These are phyloP conservation scores for Zoroaster sp. DNA, from an alignment of 53 echinoderm and acorn worm species.

Conservation along the genomic window DNA sequence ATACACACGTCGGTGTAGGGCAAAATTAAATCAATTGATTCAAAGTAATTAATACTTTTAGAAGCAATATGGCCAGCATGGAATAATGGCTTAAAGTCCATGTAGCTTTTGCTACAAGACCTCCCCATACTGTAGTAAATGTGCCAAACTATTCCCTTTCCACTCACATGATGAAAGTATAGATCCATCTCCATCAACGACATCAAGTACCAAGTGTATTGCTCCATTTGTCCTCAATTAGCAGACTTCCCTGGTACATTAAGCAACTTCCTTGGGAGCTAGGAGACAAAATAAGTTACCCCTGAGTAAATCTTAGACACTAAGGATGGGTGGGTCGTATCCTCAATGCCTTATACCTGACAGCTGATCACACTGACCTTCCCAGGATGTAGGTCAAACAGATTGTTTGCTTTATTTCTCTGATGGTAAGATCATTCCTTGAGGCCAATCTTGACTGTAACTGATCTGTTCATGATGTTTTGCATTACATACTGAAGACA, in stretches of 20 bases:
- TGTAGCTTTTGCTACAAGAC: no score
- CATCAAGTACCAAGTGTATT: slow-evolving; percentile 11
- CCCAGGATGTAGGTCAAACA: slow-evolving; percentile 6
- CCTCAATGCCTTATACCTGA: not conserved
- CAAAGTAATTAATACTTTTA: no score
- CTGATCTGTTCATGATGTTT: not conserved
- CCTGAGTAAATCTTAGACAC: not conserved
- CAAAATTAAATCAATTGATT: no score
- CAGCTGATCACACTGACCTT: not conserved
- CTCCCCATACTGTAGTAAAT: no score
- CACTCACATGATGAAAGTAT: not conserved
- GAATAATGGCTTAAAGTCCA: no score
- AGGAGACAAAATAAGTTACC: not conserved
- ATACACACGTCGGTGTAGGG: no score
- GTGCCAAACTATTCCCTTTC: not conserved
- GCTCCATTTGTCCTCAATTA: slow-evolving; percentile 27
- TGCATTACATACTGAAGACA: no score
- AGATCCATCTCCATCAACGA: not conserved
- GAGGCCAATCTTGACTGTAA: not conserved
- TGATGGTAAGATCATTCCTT: not conserved
- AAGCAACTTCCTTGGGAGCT: slow-evolving; percentile 17
- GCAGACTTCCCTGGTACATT: slow-evolving; percentile 26
- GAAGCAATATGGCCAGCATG: no score
- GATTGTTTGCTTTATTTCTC: not conserved
- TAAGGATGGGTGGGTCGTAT: slow-evolving; percentile 20